Evolutionary conservation across 2,113 vertebrate species (phyloP).

Genomic region (Gulo gulo): DNA sequence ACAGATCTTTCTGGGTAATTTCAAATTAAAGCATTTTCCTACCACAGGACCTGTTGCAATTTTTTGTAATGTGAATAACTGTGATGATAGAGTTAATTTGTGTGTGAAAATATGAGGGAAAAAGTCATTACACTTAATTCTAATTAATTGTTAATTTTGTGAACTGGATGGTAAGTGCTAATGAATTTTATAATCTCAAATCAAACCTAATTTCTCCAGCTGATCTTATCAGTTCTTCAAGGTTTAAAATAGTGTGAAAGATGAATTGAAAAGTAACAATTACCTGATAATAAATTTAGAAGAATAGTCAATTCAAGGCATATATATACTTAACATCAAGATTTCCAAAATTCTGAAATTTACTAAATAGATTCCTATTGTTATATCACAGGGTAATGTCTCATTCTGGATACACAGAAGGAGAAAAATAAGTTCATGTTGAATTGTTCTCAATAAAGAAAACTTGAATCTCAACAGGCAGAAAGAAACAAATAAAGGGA

Average conservation of each 20-base stretch:
- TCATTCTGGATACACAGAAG: neutral
- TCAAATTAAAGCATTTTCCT: conserved; percentile 64
- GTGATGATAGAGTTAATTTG: conserved; percentile 68
- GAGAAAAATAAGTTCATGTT: neutral
- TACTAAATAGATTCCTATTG: neutral
- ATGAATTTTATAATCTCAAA: conserved; percentile 48
- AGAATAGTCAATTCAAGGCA: neutral
- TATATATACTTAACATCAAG: neutral
- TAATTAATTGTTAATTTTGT: conserved; percentile 64
- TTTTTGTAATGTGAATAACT: conserved; percentile 70
- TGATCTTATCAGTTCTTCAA: conserved; percentile 30
- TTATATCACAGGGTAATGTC: neutral
- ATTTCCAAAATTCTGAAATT: conserved; percentile 28
- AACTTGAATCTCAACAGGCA: neutral
- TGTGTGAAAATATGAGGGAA: conserved; percentile 56
- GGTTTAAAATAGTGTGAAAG: neutral
- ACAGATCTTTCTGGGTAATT: conserved; percentile 25
- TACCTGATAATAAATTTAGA: neutral
- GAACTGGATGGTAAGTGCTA: conserved; percentile 31
- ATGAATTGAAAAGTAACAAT: conserved; percentile 17
- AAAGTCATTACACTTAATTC: conserved; percentile 60
- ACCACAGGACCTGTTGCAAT: conserved; percentile 16
- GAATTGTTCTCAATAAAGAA: neutral
- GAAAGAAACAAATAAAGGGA: neutral
- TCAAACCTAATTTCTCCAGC: conserved; percentile 57